These are phyloP conservation scores for Fragum whitleyi DNA, from an alignment of 2,888 invertebrate species.

Conservation along the genomic window DNA sequence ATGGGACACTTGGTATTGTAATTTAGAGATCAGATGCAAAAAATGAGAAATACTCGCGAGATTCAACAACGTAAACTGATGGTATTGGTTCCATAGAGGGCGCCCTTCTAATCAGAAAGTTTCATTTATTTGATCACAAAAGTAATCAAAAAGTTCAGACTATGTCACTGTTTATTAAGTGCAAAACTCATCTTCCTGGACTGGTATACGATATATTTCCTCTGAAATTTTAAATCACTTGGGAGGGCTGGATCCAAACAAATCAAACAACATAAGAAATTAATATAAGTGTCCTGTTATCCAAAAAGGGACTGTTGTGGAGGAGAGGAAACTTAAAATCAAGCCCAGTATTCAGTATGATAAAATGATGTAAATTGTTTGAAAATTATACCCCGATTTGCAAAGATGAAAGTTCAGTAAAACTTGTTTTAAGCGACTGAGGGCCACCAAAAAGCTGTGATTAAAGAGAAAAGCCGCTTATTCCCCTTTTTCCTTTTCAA, in stretches of 20 bases:
- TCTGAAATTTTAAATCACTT: conserved; percentile 31
- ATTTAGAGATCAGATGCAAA: conserved; percentile 28
- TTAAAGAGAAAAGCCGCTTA: no score
- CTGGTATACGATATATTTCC: conserved; percentile 62
- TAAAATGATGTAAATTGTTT: no score
- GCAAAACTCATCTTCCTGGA: conserved; percentile 66
- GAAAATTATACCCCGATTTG: no score
- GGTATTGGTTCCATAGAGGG: conserved; percentile 54
- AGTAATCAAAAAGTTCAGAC: conserved; percentile 70
- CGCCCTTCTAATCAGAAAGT: conserved; percentile 65
- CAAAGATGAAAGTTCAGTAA: no score
- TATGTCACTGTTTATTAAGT: conserved; percentile 71
- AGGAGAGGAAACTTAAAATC: no score
- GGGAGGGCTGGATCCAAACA: not conserved
- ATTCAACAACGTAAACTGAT: conserved; percentile 36
- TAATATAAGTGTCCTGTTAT: no score
- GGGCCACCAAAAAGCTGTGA: no score
- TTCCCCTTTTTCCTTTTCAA: no score
- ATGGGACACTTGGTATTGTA: conserved; percentile 26
- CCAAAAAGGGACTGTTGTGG: no score
- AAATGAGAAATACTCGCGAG: conserved; percentile 23
- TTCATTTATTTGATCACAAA: conserved; percentile 67
- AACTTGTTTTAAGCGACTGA: no score
- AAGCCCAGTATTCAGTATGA: no score
- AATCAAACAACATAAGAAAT: conserved; percentile 3